phyloP scores from a whole-genome alignment of 2,797 vertebrate genomes.

The Fistularia tabacaria region DNA sequence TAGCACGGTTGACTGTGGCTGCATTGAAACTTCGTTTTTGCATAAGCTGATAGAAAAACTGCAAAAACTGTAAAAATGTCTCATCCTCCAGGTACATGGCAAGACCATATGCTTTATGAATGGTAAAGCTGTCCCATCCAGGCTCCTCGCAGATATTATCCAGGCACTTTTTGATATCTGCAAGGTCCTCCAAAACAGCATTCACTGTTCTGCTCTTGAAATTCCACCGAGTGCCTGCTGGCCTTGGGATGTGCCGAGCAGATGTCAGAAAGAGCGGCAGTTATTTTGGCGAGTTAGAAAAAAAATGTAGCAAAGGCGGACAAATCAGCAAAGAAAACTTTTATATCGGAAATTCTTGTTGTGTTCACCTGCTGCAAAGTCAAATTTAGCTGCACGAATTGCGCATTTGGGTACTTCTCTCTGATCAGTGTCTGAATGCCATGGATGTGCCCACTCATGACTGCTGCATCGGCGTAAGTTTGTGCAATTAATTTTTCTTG shows the following conservation, averaged over 20 bases:
- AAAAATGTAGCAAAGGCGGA: slow-evolving; percentile 1
- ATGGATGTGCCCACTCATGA: not conserved
- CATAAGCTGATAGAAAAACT: slow-evolving; percentile 14
- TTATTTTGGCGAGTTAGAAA: not conserved
- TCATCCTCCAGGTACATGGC: slow-evolving; percentile 3
- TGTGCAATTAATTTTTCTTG: slow-evolving; percentile 3
- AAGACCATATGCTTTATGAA: slow-evolving; percentile 3
- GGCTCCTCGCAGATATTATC: not conserved
- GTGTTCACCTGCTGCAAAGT: slow-evolving; percentile 1
- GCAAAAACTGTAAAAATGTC: slow-evolving; percentile 12
- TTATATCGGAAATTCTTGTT: not conserved
- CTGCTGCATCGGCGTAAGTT: not conserved
- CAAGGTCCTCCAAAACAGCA: slow-evolving; percentile 4
- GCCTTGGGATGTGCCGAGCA: not conserved
- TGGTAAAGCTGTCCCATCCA: slow-evolving; percentile 3
- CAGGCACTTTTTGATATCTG: slow-evolving; percentile 2
- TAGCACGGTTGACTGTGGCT: not conserved
- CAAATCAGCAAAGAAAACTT: slow-evolving; percentile 8
- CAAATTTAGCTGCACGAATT: slow-evolving; percentile 11
- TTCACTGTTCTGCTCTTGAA: slow-evolving; percentile 6
- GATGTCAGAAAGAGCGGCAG: not conserved
- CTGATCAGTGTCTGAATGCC: slow-evolving; percentile 1
- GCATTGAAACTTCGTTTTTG: slow-evolving; percentile 5
- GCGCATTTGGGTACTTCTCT: not conserved
- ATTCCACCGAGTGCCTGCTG: slow-evolving; percentile 9